These are phyloP conservation scores for Pollimyrus isidori DNA, from an alignment of 2,113 vertebrate genomes.

Conservation along the genomic window DNA sequence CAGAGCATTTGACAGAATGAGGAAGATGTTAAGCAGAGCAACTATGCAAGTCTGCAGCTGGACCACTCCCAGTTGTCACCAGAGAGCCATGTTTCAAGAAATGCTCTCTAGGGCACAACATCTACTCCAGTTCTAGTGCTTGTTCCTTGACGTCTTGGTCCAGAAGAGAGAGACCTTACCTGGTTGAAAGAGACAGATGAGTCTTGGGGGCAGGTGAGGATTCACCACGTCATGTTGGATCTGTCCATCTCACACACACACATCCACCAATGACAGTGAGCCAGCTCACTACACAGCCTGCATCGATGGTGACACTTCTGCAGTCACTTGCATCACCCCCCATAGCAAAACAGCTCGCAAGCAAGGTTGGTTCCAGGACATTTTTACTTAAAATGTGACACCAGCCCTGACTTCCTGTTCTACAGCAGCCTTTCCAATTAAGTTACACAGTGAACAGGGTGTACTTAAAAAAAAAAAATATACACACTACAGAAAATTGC, in stretches of 20 bases:
- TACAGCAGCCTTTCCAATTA: neutral
- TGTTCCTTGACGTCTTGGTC: neutral
- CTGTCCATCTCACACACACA: neutral
- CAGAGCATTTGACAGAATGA: neutral
- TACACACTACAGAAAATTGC: neutral
- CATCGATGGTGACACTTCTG: neutral
- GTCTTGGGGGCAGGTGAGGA: neutral
- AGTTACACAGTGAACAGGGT: neutral
- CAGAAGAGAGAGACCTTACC: neutral
- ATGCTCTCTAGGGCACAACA: neutral
- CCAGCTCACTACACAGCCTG: neutral
- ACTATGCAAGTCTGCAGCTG: neutral
- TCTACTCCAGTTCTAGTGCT: neutral
- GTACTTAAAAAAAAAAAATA: neutral
- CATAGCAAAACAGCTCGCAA: neutral
- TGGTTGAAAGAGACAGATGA: neutral
- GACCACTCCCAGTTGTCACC: neutral
- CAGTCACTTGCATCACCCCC: neutral
- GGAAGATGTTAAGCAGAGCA: neutral
- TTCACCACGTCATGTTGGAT: neutral
- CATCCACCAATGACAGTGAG: neutral
- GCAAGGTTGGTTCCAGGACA: neutral
- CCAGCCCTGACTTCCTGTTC: neutral
- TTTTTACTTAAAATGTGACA: neutral
- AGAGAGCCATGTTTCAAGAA: neutral